Base-by-base conservation (phyloP, 2,888 invertebrate species). In the Polydrusus cervinus region DNA sequence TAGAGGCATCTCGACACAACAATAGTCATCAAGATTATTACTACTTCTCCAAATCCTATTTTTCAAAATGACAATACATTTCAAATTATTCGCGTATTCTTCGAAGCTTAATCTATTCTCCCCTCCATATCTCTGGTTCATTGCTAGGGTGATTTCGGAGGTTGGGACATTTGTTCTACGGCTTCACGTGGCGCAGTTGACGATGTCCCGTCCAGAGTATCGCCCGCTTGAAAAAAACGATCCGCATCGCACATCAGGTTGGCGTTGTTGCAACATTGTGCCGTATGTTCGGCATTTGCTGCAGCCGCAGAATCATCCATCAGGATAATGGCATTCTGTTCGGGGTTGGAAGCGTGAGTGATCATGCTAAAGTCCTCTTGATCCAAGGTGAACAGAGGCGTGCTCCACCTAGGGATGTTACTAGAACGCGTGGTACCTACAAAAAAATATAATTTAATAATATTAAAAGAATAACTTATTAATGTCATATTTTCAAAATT, bases 341-440 rank as follows among this genome's bases (percentile, higher is more conserved):
- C 90, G 79, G 89, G 86, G 83, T 87, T 89, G 64, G 91, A 88
- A 43, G 92, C 90, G 83, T 90, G 94, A 66, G 96, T 93, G 89
- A 96, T 96, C 91, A 97, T 95, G 86, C 94, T 96, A 88, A 98
- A 97, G 88, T 98, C 97, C 86, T 97, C 97, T 86, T 87, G 87
- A 78, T 98, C 98, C 68, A 94, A 92, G 81, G 97, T 93, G 89
- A 97, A 97, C 67, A 95, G 93, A 60, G 91, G 90, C 67, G 94
- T 91, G 86, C 93, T 96, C 97, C 97, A 97, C 84, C 97, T 92
- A 77, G 89, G 91, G 76, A 87, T 86, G 80, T 84, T 85, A 80
- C 84, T 87, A 84, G 87, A 84, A 80, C 94, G 91, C 77, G 93
- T 92, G 75, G 93, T 92, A 80, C 82, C 82, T 82, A 61, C 8